A percentile compares a stretch with the other conserved stretches of the same genome.
Evolutionary conservation across 2,888 invertebrate genomes (phyloP).

Genomic region (Ophraella communa): DNA sequence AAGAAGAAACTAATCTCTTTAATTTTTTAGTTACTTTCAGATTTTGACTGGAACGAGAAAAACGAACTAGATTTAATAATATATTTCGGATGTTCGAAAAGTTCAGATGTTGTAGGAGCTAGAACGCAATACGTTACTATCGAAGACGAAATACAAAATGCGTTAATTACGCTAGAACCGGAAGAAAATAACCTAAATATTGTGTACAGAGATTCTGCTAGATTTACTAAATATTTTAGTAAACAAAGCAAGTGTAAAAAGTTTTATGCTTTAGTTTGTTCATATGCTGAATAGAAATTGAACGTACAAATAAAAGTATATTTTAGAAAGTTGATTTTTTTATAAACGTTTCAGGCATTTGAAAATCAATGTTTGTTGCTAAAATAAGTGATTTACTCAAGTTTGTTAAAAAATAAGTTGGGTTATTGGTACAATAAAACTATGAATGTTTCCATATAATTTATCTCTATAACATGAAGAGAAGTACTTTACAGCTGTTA

Average conservation of each 20-base stretch:
- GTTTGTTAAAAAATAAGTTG: no score
- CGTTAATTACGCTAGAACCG: constrained; percentile 66
- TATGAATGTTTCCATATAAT: neutral
- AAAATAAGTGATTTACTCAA: no score
- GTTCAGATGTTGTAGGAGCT: constrained; percentile 52
- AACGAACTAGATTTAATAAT: constrained; percentile 56
- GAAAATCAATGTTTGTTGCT: no score
- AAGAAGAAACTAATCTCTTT: neutral
- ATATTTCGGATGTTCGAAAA: constrained; percentile 51
- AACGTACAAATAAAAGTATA: no score
- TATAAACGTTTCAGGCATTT: no score
- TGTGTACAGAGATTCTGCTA: constrained; percentile 67
- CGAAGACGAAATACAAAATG: constrained; percentile 56
- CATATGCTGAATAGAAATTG: constrained; percentile 54
- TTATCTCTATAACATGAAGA: constrained; percentile 16
- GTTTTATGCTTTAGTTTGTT: constrained; percentile 55
- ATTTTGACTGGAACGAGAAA: constrained; percentile 54
- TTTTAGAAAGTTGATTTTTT: no score
- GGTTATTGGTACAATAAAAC: neutral
- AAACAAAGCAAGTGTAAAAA: constrained; percentile 51
- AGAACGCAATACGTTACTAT: constrained; percentile 54
- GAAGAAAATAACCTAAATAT: constrained; percentile 72
- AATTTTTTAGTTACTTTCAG: constrained; percentile 51
- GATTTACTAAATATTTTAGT: constrained; percentile 56
- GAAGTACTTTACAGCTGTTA: constrained; percentile 19